Evolutionary conservation across 2,888 invertebrate genomes (phyloP).

Genomic region (Clunio marinus): DNA sequence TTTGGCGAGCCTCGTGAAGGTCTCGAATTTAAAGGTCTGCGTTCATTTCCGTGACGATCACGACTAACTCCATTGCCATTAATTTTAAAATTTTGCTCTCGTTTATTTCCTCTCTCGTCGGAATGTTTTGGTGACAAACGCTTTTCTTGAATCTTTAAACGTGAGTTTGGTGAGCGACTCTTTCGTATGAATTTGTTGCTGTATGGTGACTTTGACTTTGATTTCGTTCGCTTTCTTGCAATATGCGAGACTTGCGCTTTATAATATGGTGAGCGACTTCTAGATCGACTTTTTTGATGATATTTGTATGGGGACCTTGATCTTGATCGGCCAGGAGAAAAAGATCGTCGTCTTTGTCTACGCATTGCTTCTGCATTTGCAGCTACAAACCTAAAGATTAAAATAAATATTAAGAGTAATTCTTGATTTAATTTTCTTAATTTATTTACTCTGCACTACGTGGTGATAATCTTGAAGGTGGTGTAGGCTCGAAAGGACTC

Average conservation of each 20-base stretch:
- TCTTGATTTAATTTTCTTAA: neutral
- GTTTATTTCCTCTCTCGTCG: neutral
- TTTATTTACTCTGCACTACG: slow-evolving; percentile 15
- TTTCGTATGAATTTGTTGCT: neutral
- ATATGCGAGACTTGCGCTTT: neutral
- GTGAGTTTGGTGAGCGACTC: neutral
- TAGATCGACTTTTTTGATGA: neutral
- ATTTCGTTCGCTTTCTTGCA: neutral
- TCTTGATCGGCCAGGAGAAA: slow-evolving; percentile 1
- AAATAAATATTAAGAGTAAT: neutral
- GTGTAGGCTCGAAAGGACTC: neutral
- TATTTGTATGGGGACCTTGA: neutral
- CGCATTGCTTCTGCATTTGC: slow-evolving; percentile 16
- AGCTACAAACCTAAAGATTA: slow-evolving; percentile 15
- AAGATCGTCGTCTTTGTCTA: neutral
- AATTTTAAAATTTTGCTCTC: neutral
- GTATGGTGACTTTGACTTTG: slow-evolving; percentile 23
- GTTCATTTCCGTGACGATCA: neutral
- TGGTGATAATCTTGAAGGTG: slow-evolving; percentile 16
- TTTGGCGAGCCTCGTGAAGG: no score
- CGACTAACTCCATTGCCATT: neutral
- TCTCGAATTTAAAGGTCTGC: neutral
- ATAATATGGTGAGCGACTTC: slow-evolving; percentile 21
- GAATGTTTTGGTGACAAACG: neutral
- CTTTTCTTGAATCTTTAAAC: neutral